These are phyloP conservation scores for Osedax fenrisi DNA, from an alignment of 2,888 invertebrate species.

Conservation along the genomic window DNA sequence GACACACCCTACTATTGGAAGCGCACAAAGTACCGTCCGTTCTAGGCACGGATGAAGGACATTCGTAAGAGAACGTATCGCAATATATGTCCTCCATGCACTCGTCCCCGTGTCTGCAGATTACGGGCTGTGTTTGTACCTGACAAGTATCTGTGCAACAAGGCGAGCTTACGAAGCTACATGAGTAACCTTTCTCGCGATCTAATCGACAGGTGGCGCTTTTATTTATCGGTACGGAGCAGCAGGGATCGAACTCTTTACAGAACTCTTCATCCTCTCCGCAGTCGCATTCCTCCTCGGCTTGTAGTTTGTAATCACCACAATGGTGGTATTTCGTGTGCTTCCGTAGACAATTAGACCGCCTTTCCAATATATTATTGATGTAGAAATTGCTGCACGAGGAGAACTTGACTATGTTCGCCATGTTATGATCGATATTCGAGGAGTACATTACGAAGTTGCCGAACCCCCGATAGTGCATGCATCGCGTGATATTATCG, in stretches of 20 bases:
- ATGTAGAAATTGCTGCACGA: background rate
- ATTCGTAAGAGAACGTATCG: background rate
- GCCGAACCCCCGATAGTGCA: background rate
- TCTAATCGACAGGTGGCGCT: background rate
- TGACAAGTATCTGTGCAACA: conserved; percentile 8
- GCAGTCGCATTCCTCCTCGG: conserved; percentile 7
- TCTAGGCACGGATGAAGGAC: background rate
- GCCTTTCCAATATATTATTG: background rate
- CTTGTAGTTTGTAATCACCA: background rate
- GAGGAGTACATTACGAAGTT: background rate
- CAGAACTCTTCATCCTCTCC: background rate
- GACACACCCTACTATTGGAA: background rate
- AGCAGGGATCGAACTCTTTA: background rate
- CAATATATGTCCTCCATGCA: background rate
- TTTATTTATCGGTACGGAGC: background rate
- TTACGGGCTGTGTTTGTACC: background rate
- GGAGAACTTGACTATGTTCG: conserved; percentile 6
- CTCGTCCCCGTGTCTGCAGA: background rate
- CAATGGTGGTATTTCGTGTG: background rate
- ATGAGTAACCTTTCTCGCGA: background rate
- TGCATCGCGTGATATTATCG: background rate
- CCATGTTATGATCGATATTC: background rate
- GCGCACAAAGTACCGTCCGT: conserved; percentile 2
- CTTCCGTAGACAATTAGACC: background rate
- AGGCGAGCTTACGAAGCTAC: background rate